A percentile compares a stretch with the other conserved stretches of the same genome.
phyloP scores from a whole-genome alignment of 2,797 vertebrate species.

The Spheniscus humboldti region DNA sequence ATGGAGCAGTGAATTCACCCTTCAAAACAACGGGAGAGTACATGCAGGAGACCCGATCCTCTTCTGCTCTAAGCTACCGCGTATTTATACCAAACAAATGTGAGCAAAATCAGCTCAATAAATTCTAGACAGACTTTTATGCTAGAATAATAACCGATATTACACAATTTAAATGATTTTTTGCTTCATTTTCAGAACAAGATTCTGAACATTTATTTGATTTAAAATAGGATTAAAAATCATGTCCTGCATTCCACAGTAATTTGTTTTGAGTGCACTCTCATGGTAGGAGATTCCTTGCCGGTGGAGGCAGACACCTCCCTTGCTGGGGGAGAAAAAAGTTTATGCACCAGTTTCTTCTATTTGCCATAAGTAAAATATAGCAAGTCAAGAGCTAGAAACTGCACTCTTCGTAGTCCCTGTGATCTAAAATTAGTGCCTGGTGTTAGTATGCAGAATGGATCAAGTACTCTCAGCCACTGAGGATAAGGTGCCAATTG shows the following conservation, averaged over 20 bases:
- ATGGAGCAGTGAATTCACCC: neutral
- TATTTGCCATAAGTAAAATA: neutral
- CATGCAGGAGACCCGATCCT: neutral
- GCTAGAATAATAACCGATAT: neutral
- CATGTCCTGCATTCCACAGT: neutral
- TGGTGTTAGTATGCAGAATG: conserved; percentile 21
- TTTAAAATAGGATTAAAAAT: neutral
- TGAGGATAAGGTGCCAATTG: conserved; percentile 34
- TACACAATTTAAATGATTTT: neutral
- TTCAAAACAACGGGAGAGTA: neutral
- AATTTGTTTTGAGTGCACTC: neutral
- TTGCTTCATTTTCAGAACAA: neutral
- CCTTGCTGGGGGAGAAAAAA: neutral
- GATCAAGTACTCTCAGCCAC: conserved; percentile 15
- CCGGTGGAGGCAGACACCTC: neutral
- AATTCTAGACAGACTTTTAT: neutral
- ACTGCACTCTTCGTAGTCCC: neutral
- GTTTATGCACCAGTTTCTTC: neutral
- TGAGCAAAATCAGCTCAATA: neutral
- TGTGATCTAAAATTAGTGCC: conserved; percentile 51
- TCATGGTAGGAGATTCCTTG: neutral
- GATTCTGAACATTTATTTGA: neutral
- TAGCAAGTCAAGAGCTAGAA: neutral
- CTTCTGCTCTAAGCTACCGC: neutral
- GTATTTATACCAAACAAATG: neutral